Conservation (phyloP, 1,140 invertebrate genomes). For the Listronotus oregonensis region DNA sequence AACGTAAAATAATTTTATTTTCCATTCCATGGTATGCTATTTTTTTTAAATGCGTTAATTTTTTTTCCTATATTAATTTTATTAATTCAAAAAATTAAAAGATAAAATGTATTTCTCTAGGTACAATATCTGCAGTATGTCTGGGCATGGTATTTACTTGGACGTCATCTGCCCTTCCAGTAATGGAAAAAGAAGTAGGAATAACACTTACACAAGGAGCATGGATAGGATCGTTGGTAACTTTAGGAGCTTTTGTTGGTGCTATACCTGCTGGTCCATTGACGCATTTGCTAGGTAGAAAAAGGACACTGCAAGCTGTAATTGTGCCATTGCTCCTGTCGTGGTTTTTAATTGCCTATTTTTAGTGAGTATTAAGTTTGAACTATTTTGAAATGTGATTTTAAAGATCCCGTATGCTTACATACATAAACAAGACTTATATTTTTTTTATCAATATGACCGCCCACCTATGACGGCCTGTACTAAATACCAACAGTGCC, state of each 20-base stretch:
- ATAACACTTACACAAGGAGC: conserved; percentile 50
- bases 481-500: no score
- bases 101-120: conserved; percentile 52
- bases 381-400: no score
- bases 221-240: conserved; percentile 61
- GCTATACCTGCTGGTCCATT: conserved; percentile 66
- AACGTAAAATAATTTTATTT: no score
- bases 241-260: conserved; percentile 65
- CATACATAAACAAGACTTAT: no score
- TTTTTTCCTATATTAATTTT: no score
- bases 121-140: conserved; percentile 64
- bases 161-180: conserved; percentile 66
- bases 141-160: conserved; percentile 70
- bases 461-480: no score
- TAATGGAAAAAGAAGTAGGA: conserved; percentile 51
- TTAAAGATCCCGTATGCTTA: no score
- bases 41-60: no score
- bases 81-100: no score
- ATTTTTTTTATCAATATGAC: no score
- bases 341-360: conserved; percentile 68
- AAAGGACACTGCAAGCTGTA: conserved; percentile 66
- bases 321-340: conserved; percentile 69
- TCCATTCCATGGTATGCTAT: no score
- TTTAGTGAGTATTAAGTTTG: conserved; percentile 58
- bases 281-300: conserved; percentile 72